Evolutionary conservation across 2,797 vertebrate species (phyloP), one percentile per base, ranked within the genome.

Genomic region (Phrynocephalus vlangalii): DNA sequence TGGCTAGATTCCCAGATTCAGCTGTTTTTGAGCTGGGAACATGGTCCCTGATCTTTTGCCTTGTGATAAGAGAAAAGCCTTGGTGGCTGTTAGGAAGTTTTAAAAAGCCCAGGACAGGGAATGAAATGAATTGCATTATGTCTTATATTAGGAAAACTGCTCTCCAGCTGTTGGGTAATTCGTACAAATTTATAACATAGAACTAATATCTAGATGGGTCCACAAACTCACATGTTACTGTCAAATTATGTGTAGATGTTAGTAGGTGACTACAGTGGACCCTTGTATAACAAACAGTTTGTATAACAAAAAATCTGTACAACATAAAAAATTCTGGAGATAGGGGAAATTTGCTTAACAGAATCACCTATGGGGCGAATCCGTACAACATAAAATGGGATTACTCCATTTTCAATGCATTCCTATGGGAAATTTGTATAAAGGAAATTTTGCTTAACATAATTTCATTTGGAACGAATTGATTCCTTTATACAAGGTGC

Each of bases 31-130:
- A 85, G 78, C 63, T 85, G 44, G 77, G 83, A 88, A 85, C 50
- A 50, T 81, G 22, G 70, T 88, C 82, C 67, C 5, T 88, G 78
- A 50, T 84, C 44, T 88, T 56, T 88, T 85, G 70, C 60, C 82
- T 85, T 85, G 70, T 88, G 87, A 81, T 85, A 81, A 88, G 87
- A 24, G 44, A 75, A 80, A 63, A 85, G 26, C 73, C 67, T 71
- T 78, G 60, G 38, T 44, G 70, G 80, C 30, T 68, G 83, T 15
- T 75, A 33, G 2, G 38, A 50, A 63, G 48, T 72, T 79, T 73
- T 30, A 83, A 66, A 28, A n/a, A 84, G 33, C 52, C 22, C 33
- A 73, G 24, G 73, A 26, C 38, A 73, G 15, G 60, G 56, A 80
- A 73, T 80, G 60, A n/a, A 75, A 70, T 79, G 50, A 7, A 75